Conservation (phyloP, 2,797 vertebrate genomes). For the Synaphobranchus kaupii region DNA sequence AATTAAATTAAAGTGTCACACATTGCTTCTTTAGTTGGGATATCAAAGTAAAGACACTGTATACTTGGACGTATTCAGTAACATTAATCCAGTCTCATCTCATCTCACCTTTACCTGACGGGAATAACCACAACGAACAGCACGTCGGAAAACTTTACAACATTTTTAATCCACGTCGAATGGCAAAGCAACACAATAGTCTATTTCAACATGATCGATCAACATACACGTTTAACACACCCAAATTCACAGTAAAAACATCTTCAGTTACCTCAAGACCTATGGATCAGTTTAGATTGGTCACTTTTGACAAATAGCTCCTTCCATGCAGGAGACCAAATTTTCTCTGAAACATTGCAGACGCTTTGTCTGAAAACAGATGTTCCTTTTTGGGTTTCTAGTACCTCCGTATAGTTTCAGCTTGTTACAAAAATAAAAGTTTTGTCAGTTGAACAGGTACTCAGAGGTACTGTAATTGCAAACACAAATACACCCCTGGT, state of each 20-base stretch:
- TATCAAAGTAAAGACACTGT: neutral
- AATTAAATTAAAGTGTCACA: neutral
- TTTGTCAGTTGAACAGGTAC: neutral
- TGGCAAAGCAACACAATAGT: constrained; percentile 8
- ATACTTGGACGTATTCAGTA: neutral
- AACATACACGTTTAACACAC: neutral
- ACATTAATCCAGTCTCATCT: neutral
- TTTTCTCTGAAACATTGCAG: neutral
- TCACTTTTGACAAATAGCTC: neutral
- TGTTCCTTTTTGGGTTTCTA: neutral
- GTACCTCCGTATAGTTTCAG: neutral
- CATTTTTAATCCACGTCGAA: constrained; percentile 20
- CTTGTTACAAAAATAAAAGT: neutral
- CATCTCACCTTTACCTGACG: neutral
- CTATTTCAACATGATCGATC: constrained; percentile 10
- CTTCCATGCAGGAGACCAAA: neutral
- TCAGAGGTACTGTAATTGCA: neutral
- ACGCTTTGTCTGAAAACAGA: neutral
- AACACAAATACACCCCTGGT: neutral
- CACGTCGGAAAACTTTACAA: neutral
- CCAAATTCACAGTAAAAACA: constrained; percentile 17
- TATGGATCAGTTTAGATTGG: neutral
- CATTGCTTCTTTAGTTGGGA: neutral
- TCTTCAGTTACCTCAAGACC: neutral
- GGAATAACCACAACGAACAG: neutral